Evolutionary conservation across 2,888 invertebrate species (phyloP), one percentile per base, ranked within the genome.

Genomic region (Chirona hameri): DNA sequence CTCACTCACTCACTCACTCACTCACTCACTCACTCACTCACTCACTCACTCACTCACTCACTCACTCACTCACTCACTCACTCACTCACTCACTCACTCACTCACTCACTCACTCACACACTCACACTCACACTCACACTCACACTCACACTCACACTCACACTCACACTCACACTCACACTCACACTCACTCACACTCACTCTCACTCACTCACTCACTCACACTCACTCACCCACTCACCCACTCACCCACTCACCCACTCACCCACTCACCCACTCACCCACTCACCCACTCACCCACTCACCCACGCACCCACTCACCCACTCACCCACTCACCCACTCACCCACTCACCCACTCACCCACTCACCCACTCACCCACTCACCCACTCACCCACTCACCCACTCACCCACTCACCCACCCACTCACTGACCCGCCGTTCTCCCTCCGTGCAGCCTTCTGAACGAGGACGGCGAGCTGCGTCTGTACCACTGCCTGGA

Each of bases 401-500:
- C 46, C 69, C 39, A 5, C 2, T 39, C 55, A 12, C 27, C 83
- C 81, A 82, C 52, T 55, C 29, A 80, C 15, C 83, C 48, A n/a
- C 79, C 72, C 52, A 79, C 46, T 65, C 12, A 12, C 18, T 21
- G 18, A 14, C 18, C 48, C 83, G 83, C 81, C 84, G 7, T 18
- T 24, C 24, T 1, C 60, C 60, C 60, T 24, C 60, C 57, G 2
- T 85, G n/a, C 84, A 90, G 92, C 84, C 88, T 95, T 86, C 91
- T 94, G 0, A 88, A 90, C 39, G 93, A 94, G 86, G 91, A 91
- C 14, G 90, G 90, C 83, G 85, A 86, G 81, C 87, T 92, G 31
- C 91, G 91, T 81, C 86, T 97, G 57, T 98, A 96, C 88, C 95
- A 95, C 88, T 92, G 93, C 85, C 90, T 92, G 79, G 95, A 97